Conservation (phyloP, 2,888 invertebrate genomes). For the Rhamnusium bicolor region DNA sequence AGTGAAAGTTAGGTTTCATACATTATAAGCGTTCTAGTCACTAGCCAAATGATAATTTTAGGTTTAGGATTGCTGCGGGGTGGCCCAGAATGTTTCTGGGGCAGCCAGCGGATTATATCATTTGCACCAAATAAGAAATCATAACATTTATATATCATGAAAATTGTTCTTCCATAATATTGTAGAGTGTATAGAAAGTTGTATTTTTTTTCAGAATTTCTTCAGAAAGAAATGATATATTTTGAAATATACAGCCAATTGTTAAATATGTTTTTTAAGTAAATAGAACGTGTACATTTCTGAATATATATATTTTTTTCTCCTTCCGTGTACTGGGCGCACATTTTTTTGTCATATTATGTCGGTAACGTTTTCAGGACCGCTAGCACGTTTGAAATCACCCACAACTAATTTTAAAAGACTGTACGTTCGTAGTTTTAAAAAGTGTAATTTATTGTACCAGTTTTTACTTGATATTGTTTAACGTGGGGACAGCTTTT, state of each 20-base stretch:
- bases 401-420: too few relatives aligned
- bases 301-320: not conserved
- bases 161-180: slow-evolving; percentile 49
- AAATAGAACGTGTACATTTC: not conserved
- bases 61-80: slow-evolving; percentile 43
- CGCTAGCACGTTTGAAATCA: too few relatives aligned
- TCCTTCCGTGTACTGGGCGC: not conserved
- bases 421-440: too few relatives aligned
- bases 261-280: not conserved
- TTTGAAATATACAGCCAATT: slow-evolving; percentile 1
- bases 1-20: slow-evolving; percentile 30
- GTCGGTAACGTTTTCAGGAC: too few relatives aligned
- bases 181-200: slow-evolving; percentile 34
- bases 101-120: slow-evolving; percentile 32
- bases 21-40: slow-evolving; percentile 67
- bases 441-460: too few relatives aligned
- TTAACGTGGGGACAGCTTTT: too few relatives aligned
- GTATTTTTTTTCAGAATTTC: slow-evolving; percentile 8
- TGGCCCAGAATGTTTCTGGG: slow-evolving; percentile 17
- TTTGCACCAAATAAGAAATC: slow-evolving; percentile 45
- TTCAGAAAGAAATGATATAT: not conserved
- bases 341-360: not conserved
- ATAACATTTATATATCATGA: slow-evolving; percentile 17
- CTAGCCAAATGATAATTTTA: slow-evolving; percentile 67
- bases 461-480: too few relatives aligned